Base-by-base conservation (phyloP, 64 coral and sea anemone genomes). In the Stichodactyla helianthus region DNA sequence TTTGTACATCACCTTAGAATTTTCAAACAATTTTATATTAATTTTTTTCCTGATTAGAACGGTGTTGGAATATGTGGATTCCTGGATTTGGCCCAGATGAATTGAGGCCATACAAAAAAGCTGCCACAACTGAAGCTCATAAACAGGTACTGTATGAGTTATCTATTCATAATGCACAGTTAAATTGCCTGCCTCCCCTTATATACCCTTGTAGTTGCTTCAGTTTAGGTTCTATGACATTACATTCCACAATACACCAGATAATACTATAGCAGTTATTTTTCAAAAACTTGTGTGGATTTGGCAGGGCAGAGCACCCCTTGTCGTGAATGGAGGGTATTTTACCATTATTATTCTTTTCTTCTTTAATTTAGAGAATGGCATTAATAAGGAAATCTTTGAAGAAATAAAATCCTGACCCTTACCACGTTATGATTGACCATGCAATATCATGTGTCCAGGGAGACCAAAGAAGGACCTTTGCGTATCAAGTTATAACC, bases 11-110 rank as follows among this genome's bases (percentile, higher is more conserved):
- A n/a, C n/a, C n/a, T n/a, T n/a, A n/a, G n/a, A n/a, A n/a, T n/a
- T n/a, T n/a, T n/a, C n/a, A n/a, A n/a, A n/a, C n/a, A n/a, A n/a
- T n/a, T n/a, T n/a, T n/a, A n/a, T n/a, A n/a, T n/a, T n/a, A n/a
- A n/a, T 59, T 88, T 51, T 71, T 51, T 88, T 84, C 60, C 15
- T 16, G 26, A 55, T 82, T 55, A 99, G 97, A 99, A 84, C 82
- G 97, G 52, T 92, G 85, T 81, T 99, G 97, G 97, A 99, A 99
- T 27, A 99, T 99, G 97, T 99, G 97, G 97, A 94, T 99, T 52
- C 97, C 97, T 61, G 97, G 97, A 17, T 99, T 95, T 91, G 97
- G 97, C 8, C 86, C 85, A 64, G 97, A 99, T 53, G 97, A 99
- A 31, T 82, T 99, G 22, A 86, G 93, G 59, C 94, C 91, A 13